Percentiles rank a stretch among this genome's conserved stretches.
phyloP scores from a whole-genome alignment of 2,797 vertebrate genomes.

The Thripadectes ignobilis region DNA sequence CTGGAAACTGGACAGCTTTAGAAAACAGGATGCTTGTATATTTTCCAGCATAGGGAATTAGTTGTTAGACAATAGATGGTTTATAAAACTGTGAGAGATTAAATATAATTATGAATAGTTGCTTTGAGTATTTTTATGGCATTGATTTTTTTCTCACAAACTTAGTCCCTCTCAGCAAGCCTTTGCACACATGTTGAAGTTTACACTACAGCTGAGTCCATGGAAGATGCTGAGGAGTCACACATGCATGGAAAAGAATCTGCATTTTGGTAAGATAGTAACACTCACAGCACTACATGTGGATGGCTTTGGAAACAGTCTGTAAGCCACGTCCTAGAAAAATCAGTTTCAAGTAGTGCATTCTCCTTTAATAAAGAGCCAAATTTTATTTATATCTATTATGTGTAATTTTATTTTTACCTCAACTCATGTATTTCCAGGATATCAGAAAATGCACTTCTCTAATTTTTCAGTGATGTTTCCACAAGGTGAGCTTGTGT shows the following conservation, averaged over 20 bases:
- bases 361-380: background rate
- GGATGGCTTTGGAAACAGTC: background rate
- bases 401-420: background rate
- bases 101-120: background rate
- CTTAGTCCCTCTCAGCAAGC: background rate
- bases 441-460: background rate
- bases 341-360: background rate
- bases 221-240: background rate
- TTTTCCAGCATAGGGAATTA: background rate
- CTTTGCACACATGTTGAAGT: background rate
- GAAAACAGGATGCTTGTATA: slow-evolving; percentile 13
- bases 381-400: background rate
- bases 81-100: background rate
- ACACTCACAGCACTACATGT: background rate
- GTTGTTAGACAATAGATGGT: background rate
- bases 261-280: background rate
- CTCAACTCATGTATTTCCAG: background rate
- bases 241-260: background rate
- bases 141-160: background rate
- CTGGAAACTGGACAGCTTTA: background rate
- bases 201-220: background rate
- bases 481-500: background rate
- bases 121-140: background rate
- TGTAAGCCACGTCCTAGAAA: background rate
- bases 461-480: background rate